Conservation (phyloP, 2,888 invertebrate genomes). For the Galerucella nymphaeae region DNA sequence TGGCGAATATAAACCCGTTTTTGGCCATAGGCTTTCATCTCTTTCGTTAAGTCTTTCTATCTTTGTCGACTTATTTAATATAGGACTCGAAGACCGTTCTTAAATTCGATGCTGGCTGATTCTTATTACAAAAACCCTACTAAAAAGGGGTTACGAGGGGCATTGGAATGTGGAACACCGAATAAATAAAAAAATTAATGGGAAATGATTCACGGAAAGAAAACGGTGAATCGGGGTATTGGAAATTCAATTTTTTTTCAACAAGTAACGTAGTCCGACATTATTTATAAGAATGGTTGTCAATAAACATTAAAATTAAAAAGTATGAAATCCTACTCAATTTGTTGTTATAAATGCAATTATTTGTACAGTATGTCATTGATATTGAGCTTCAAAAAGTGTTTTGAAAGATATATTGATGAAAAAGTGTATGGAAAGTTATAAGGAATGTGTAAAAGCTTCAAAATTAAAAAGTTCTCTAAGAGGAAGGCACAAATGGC, state of each 20-base stretch:
- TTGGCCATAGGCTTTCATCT: slow-evolving; percentile 22
- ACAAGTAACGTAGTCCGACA: neutral
- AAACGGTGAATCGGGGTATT: neutral
- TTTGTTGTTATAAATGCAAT: no score
- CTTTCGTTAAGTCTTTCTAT: slow-evolving; percentile 3
- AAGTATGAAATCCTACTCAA: no score
- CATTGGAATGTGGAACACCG: neutral
- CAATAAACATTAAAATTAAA: no score
- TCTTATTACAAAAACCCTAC: slow-evolving; percentile 19
- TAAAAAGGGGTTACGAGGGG: neutral
- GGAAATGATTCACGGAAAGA: neutral
- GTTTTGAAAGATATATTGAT: no score
- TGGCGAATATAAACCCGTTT: slow-evolving; percentile 30
- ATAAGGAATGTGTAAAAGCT: no score
- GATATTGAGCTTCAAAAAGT: no score
- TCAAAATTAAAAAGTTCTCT: no score
- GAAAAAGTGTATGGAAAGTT: no score
- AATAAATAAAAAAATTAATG: neutral
- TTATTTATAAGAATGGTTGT: neutral
- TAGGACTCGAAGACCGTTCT: slow-evolving; percentile 22
- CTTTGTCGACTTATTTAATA: slow-evolving; percentile 24
- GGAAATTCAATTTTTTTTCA: neutral
- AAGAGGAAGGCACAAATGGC: no score
- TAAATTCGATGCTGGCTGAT: slow-evolving; percentile 29
- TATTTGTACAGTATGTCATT: no score